Evolutionary conservation across 2,888 invertebrate genomes (phyloP), one percentile per base, ranked within the genome.

Genomic region (Caenorhabditis auriculariae): DNA sequence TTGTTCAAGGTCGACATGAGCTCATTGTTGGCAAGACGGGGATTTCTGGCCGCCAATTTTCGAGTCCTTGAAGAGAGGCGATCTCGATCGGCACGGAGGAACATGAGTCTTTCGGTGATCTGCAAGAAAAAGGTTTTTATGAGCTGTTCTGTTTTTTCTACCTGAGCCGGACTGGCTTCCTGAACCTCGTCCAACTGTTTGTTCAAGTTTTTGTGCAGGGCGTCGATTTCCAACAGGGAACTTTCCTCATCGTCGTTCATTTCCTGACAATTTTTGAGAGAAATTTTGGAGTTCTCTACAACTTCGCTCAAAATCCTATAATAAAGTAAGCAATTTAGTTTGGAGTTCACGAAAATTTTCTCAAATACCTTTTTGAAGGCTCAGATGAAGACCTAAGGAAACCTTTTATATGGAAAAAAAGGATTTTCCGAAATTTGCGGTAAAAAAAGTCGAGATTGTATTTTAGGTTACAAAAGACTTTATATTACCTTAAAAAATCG

Each of bases 171-270:
- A 21, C 52, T 54, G 21, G 55, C 52, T 4, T 53, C 50, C 7
- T 57, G 44, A n/a, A 55, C 46, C 2, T 54, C 57, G 9, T 47
- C 21, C 12, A 60, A 54, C n/a, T 45, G 49, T 35, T 60, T 56
- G 35, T 64, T 44, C 7, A 64, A 21, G 7, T 46, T 67, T 9
- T 63, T 68, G 44, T 75, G 69, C 23, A 75, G 42, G 23, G 71
- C 63, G 44, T 76, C 74, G 29, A 75, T 70, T 26, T 72, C 66
- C 23, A 73, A 45, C 4, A 73, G 66, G 4, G 67, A 65, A 1
- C 56, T 52, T 32, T 73, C 73, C 17, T 67, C 67, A 47, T 73
- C 73, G n/a, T 69, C 71, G 4, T 63, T 63, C 73, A 73, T 73
- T 35, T 69, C 69, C 45, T 57, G 35, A 4, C 37, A 5, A 39